Conservation (phyloP, 2,113 vertebrate genomes). For the Desmodus rotundus region DNA sequence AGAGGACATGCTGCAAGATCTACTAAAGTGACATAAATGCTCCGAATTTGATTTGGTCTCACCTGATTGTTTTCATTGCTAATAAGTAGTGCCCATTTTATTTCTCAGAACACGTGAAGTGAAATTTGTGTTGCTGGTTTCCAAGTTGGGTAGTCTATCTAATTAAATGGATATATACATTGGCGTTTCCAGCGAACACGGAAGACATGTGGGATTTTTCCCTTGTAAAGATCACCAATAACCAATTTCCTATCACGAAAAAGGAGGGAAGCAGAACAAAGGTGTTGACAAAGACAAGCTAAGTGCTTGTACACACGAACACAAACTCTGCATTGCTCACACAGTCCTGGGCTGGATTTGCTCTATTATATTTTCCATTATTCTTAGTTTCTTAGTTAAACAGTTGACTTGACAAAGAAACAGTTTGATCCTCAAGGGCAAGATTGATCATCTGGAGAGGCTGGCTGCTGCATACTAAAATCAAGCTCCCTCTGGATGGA, state of each 20-base stretch:
- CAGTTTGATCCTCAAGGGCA: slow-evolving; percentile 53
- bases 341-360: neutral
- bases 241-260: neutral
- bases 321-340: neutral
- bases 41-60: neutral
- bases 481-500: neutral
- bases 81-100: neutral
- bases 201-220: neutral
- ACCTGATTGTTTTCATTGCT: neutral
- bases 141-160: neutral
- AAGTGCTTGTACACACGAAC: neutral
- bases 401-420: slow-evolving; percentile 44
- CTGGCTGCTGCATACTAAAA: neutral
- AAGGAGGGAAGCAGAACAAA: neutral
- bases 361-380: slow-evolving; percentile 17
- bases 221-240: neutral
- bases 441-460: slow-evolving; percentile 3
- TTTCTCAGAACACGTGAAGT: neutral
- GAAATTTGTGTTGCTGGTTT: neutral
- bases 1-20: neutral
- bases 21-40: neutral
- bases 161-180: neutral
- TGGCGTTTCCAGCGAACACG: neutral
- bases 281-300: neutral
- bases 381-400: slow-evolving; percentile 12